These are phyloP conservation scores for Dermatemys mawii DNA, from an alignment of 2,113 vertebrate species.

Conservation along the genomic window DNA sequence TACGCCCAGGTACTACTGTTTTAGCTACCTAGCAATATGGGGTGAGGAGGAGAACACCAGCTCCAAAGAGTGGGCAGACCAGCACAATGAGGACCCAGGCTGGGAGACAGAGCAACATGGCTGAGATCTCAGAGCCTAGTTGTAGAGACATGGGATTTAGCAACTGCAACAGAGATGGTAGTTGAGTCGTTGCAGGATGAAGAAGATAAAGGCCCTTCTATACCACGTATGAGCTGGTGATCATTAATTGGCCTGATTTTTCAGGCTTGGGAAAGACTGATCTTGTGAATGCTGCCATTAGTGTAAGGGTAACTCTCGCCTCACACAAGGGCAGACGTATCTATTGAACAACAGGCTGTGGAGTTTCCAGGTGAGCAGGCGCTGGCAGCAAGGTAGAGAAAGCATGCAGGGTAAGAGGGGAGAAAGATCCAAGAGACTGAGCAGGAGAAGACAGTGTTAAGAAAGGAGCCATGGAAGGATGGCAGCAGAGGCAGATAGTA, in stretches of 20 bases:
- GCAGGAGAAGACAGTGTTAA: background rate
- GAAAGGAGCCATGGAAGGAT: background rate
- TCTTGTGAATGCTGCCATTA: background rate
- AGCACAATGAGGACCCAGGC: background rate
- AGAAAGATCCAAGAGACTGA: background rate
- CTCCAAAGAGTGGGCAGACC: background rate
- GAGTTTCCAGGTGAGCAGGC: background rate
- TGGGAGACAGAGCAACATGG: background rate
- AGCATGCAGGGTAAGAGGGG: background rate
- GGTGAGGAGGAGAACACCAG: background rate
- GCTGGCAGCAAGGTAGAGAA: background rate
- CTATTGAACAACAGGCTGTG: background rate
- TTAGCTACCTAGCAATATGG: background rate
- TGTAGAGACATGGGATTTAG: background rate
- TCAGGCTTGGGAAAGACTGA: background rate
- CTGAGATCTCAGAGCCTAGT: background rate
- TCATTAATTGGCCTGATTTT: background rate
- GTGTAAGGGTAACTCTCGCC: background rate
- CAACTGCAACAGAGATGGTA: background rate
- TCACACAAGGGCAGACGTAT: background rate
- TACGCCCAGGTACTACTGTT: background rate
- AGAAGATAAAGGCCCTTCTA: background rate
- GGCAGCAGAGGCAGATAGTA: background rate
- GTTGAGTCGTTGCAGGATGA: background rate
- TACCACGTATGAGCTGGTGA: background rate